Base-by-base conservation (phyloP, 2,797 vertebrate genomes). In the Coracias cyanogaster region DNA sequence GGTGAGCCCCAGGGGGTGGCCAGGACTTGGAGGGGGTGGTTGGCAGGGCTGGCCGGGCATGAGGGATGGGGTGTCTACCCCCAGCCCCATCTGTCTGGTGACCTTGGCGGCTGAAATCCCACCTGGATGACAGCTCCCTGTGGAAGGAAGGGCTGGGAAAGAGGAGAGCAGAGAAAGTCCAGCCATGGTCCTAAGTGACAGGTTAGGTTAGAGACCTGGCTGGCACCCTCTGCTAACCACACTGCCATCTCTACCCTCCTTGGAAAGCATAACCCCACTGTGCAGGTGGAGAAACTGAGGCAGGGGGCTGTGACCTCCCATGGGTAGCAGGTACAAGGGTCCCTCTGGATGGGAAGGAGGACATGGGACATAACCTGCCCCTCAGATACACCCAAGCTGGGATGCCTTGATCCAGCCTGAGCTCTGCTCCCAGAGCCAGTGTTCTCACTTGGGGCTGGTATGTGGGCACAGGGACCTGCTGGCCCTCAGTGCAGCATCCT, bases 221-320 rank as follows among this genome's bases (percentile, higher is more conserved):
- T 25, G 26, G 25, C 60, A 70, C 18, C 49, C 29, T 24, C 37
- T 90, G 60, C 29, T 46, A 49, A 1, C 28, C 7, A 5, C 0
- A 0, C 10, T 39, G 10, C 22, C 41, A 31, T 4, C 28, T 35
- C 7, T n/a, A 0, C 3, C 6, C 33, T 52, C 35, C 72, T 61
- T 0, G 0, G 43, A 64, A 31, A 79, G 45, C 64, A 2, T 1
- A 67, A 22, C 7, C 21, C 25, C 16, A 5, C 24, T 7, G 80
- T 54, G 70, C 51, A 37, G 35, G 5, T 21, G 69, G 91, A 72
- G 82, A 95, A 95, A 96, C 84, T 62, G 94, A 96, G 95, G 86
- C 94, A 92, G 62, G 49, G 37, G 26, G 12, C 31, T 61, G 73
- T 54, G 62, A 24, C 18, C 5, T 33, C 11, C 12, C 0, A 0